Conservation (phyloP, 1,140 invertebrate species). For the Vanessa atalanta region DNA sequence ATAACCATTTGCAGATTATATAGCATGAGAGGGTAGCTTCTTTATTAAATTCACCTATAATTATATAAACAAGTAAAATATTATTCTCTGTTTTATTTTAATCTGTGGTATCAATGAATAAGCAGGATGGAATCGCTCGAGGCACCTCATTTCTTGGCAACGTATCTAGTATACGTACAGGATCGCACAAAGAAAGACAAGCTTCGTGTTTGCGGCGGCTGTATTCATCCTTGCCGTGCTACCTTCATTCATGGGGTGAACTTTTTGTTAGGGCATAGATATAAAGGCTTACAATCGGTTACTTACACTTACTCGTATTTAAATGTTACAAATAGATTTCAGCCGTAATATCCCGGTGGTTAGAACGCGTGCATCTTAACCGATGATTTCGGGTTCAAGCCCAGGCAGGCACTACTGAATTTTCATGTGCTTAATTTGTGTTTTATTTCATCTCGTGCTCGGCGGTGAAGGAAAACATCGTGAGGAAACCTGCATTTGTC, state of each 20-base stretch:
- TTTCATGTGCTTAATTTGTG: too few species aligned
- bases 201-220: slow-evolving; percentile 20
- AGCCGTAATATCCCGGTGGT: too few species aligned
- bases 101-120: slow-evolving; percentile 28
- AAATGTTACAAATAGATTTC: neutral
- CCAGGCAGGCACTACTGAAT: too few species aligned
- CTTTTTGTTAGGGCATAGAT: slow-evolving; percentile 6
- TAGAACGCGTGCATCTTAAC: too few species aligned
- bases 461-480: too few species aligned
- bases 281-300: neutral
- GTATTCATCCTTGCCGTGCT: slow-evolving; percentile 13
- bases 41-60: too few species aligned
- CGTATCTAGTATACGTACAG: slow-evolving; percentile 1
- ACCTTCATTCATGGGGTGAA: slow-evolving; percentile 12
- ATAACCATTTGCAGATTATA: too few species aligned
- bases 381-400: too few species aligned
- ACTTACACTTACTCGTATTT: neutral
- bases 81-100: slow-evolving; percentile 6
- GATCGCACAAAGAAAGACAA: slow-evolving; percentile 15
- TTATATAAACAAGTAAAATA: neutral
- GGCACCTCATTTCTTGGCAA: slow-evolving; percentile 27
- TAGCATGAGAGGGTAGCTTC: too few species aligned
- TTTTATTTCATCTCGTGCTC: too few species aligned
- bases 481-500: too few species aligned
- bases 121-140: slow-evolving; percentile 22